Evolutionary conservation across 2,888 invertebrate species (phyloP), one percentile per base, ranked within the genome.

Genomic region (Erpobdella octoculata): DNA sequence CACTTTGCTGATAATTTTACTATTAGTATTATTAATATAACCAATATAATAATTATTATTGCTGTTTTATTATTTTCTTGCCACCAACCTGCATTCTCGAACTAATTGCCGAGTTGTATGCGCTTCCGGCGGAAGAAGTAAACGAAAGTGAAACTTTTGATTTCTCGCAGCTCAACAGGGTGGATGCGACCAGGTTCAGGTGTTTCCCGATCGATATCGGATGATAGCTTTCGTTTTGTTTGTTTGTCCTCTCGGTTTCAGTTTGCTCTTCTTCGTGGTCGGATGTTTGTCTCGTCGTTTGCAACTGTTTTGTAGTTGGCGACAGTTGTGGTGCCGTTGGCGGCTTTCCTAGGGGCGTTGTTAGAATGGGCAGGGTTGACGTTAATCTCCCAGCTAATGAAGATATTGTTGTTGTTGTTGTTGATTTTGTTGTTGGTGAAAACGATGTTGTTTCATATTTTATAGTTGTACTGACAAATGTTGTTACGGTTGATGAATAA

Each of bases 41-140:
- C 18, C 18, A 12, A 41, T 41, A 12, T 41, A 12, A 41, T 41
- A 12, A 9, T 41, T 41, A 41, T 41, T 41, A 41, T 41, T 41
- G 18, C 18, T 41, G 18, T 41, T 41, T 12, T 41, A 12, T 41
- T 12, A 9, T 12, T 41, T 41, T 12, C 9, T 18, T 9, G n/a
- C n/a, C n/a, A n/a, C n/a, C 53, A 53, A 53, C 53, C 53, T 53
- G 53, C 53, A 53, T 8, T 53, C 53, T 53, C 28, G 53, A 25
- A 28, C 53, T n/a, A 53, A 53, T 21, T 53, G 21, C 21, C 28
- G 53, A n/a, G 5, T 53, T 8, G 53, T 25, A 8, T 21, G n/a
- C n/a, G n/a, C n/a, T n/a, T n/a, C n/a, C n/a, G n/a, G n/a, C 28
- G 9, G 53, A 53, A 2, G 53, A 53, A 5, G 53, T 25, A 21